Evolutionary conservation across 2,113 vertebrate genomes (phyloP).

Genomic region (Phyllostomus hastatus): DNA sequence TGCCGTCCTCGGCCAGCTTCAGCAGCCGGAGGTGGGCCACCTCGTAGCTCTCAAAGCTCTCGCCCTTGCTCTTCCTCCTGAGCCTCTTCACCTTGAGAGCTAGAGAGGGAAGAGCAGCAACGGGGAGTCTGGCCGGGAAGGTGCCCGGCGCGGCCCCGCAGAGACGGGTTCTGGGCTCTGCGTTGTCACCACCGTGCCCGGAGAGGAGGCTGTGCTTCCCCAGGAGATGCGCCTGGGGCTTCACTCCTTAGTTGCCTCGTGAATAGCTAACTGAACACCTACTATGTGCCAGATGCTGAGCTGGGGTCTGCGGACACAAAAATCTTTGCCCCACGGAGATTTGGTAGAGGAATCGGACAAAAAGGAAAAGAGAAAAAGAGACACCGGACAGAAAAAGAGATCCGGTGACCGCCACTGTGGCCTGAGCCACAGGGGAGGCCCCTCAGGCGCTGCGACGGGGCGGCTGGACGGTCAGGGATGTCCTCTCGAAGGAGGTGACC

Average conservation of each 20-base stretch:
- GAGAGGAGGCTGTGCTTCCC: not conserved
- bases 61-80: conserved; percentile 24
- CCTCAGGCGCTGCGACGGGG: not conserved
- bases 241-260: not conserved
- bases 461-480: no score
- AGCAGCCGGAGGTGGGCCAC: conserved; percentile 72
- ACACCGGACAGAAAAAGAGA: not conserved
- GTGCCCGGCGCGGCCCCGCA: fast-evolving
- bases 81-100: conserved; percentile 53
- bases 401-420: not conserved
- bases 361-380: no score
- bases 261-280: not conserved
- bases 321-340: not conserved
- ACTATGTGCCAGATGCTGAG: no score
- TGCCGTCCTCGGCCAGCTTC: conserved; percentile 46
- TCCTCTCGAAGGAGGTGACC: not conserved
- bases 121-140: fast-evolving
- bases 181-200: not conserved
- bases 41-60: conserved; percentile 74
- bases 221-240: not conserved
- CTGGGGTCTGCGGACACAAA: not conserved
- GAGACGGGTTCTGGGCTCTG: fast-evolving
- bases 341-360: not conserved
- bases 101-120: not conserved
- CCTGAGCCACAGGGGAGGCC: not conserved